Evolutionary conservation across 2,888 invertebrate species (phyloP), one percentile per base, ranked within the genome.

Genomic region (Sarcophaga variegata): DNA sequence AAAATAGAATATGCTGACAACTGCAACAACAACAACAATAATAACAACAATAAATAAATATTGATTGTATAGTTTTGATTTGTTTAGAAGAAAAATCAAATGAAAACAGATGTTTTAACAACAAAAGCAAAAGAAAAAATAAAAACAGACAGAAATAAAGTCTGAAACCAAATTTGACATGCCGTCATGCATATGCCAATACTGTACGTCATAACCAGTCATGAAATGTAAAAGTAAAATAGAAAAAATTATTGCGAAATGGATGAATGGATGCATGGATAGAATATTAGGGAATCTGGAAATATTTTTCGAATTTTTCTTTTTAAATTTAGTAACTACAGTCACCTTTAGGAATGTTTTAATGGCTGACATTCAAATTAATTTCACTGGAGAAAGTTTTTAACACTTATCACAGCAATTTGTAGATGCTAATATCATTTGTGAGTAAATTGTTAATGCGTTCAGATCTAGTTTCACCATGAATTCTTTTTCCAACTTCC

Each of bases 101-200:
- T 54, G 54, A 14, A 22, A 37, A 47, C 20, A 67, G 45, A 45
- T 20, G 67, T 20, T 45, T 67, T 11, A 47, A n/a, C 37, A 66
- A 63, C 70, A 76, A 77, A n/a, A 79, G 17, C 49, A 70, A 63
- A 60, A 81, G 67, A 37, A 70, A 45, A 69, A 45, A 70, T 1
- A 47, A 54, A 11, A 66, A 66, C 27, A 62, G 20, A 49, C 45
- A 62, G 59, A 66, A 54, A 54, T 14, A 54, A 2, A 54, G 54
- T 12, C 54, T 54, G 54, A 54, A 54, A 54, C 17, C 17, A 60
- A 20, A 54, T 11, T 25, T 25, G 4, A 25, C 74, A 54, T 27
- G 59, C 22, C 5, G 17, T 20, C 20, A 62, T 62, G 62, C 62
- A 74, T 59, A 74, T 37, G 37, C 37, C 54, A 17, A 54, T 54